phyloP scores from a whole-genome alignment of 2,888 invertebrate genomes.

The Scaptomyza reducta region DNA sequence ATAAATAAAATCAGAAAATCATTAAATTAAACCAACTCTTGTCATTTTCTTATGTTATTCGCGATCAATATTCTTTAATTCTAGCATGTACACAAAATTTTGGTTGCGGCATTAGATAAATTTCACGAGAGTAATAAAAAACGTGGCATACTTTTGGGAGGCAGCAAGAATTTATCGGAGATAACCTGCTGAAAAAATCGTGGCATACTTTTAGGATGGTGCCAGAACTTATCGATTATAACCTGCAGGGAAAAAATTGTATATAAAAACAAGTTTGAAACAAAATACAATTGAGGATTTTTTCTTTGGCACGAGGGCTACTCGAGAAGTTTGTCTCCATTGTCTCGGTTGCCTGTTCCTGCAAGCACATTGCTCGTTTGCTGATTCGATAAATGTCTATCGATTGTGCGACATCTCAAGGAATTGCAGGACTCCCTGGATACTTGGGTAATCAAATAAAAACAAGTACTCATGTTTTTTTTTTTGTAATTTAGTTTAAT shows the following conservation, averaged over 20 bases:
- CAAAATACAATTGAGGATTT: too few relatives aligned
- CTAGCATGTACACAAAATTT: background rate
- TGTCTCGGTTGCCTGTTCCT: slow-evolving; percentile 76
- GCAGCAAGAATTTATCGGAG: too few relatives aligned
- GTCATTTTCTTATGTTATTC: background rate
- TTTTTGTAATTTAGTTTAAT: slow-evolving; percentile 80
- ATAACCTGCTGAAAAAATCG: too few relatives aligned
- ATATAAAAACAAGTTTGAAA: background rate
- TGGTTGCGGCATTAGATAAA: slow-evolving; percentile 3
- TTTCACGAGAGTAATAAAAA: background rate
- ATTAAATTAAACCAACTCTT: background rate
- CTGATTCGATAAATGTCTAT: slow-evolving; percentile 1
- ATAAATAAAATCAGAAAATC: slow-evolving; percentile 14
- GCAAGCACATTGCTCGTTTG: slow-evolving; percentile 47
- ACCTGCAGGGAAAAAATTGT: too few relatives aligned
- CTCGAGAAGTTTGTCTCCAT: slow-evolving; percentile 35
- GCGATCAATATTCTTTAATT: background rate
- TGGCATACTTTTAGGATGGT: background rate
- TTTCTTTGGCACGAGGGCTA: slow-evolving; percentile 7
- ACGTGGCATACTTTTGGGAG: background rate
- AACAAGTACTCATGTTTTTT: slow-evolving; percentile 24
- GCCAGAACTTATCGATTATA: too few relatives aligned
- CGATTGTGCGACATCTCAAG: slow-evolving; percentile 4
- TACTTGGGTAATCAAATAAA: slow-evolving; percentile 1
- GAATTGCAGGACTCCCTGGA: background rate